phyloP scores from a whole-genome alignment of 2,113 vertebrate species.

The Eudyptes chrysolophus region DNA sequence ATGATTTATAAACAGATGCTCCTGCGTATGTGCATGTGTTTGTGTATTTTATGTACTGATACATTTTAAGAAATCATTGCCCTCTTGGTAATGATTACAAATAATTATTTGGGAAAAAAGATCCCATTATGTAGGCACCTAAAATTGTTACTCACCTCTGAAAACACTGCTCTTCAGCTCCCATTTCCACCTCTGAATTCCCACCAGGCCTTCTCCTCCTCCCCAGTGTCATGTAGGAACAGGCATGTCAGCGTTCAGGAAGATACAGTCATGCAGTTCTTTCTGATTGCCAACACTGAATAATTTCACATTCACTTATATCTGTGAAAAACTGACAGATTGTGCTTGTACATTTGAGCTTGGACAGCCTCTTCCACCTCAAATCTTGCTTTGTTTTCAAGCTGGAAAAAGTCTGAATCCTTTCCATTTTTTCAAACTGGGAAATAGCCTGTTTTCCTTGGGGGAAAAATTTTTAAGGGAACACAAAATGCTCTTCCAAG shows the following conservation, averaged over 20 bases:
- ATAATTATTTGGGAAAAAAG: background rate
- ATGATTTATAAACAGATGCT: constrained; percentile 8
- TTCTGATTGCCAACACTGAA: constrained; percentile 22
- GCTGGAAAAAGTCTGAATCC: background rate
- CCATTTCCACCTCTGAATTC: background rate
- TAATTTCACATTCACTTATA: background rate
- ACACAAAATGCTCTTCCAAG: background rate
- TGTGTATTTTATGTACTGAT: background rate
- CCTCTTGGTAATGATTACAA: background rate
- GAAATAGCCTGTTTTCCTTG: background rate
- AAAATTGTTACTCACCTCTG: background rate
- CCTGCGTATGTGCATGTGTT: background rate
- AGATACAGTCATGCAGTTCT: background rate
- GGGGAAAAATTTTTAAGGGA: background rate
- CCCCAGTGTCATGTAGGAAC: background rate
- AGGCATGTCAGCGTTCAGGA: background rate
- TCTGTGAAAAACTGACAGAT: background rate
- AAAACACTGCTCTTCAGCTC: background rate
- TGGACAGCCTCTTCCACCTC: background rate
- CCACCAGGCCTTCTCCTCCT: background rate
- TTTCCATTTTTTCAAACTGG: background rate
- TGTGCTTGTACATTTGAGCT: background rate
- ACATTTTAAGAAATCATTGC: background rate
- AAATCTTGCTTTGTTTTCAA: background rate
- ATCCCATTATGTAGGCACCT: background rate